These are phyloP conservation scores for Actinia equina DNA, from an alignment of 64 coral and sea anemone genomes.

Conservation along the genomic window DNA sequence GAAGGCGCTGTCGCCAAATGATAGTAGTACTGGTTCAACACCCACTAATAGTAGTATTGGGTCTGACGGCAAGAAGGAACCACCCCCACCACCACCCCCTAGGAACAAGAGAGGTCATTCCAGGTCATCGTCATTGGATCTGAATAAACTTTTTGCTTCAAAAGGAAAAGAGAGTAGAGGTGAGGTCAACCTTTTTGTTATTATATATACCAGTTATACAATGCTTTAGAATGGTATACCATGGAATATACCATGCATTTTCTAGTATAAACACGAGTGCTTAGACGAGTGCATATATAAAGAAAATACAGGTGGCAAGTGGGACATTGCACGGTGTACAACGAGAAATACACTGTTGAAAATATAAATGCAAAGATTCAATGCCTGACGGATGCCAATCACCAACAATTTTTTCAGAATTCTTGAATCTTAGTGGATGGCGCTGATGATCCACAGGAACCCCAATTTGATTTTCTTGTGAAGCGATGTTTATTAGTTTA, in stretches of 20 bases:
- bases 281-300: too few species aligned
- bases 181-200: neutral
- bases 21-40: constrained; percentile 33
- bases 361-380: too few species aligned
- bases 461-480: neutral
- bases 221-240: too few species aligned
- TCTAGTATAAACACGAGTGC: too few species aligned
- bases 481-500: neutral
- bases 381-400: too few species aligned
- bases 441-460: neutral
- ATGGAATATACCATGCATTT: too few species aligned
- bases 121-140: constrained; percentile 94
- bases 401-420: too few species aligned
- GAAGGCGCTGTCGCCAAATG: constrained; percentile 16
- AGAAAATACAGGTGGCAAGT: too few species aligned
- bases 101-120: constrained; percentile 92
- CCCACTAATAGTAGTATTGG: constrained; percentile 41
- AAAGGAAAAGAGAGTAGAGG: constrained; percentile 74
- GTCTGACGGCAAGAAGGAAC: constrained; percentile 62
- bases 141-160: constrained; percentile 90
- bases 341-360: too few species aligned
- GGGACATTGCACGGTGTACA: too few species aligned
- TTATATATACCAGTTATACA: too few species aligned
- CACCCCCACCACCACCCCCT: constrained; percentile 86
- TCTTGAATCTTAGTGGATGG: neutral